Base-by-base conservation (phyloP, 2,113 vertebrate species). In the Uria aalge region DNA sequence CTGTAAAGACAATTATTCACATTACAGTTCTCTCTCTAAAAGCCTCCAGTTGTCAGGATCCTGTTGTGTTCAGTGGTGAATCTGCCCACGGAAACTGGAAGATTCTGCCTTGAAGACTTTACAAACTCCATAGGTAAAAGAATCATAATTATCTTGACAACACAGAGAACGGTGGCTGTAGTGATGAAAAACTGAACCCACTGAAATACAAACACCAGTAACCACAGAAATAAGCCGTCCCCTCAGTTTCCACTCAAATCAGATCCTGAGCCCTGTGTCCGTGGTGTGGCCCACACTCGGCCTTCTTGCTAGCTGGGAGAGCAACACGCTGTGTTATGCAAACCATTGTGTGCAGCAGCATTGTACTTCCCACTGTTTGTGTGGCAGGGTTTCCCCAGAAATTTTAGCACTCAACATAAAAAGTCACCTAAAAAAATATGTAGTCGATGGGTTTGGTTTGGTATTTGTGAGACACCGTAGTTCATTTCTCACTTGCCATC, bases 341-440 rank as follows among this genome's bases (percentile, higher is more conserved):
- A 60, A 55, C 19, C 53, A 45, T n/a, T 3, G 2, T 2, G 13
- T 24, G 71, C 19, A 53, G 63, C 40, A 29, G 55, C 32, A 32
- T 26, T 0, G 0, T 48, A 40, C 11, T 34, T 52, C 48, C 36
- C 21, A 23, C 17, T 1, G 8, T 13, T 36, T 18, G 27, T 3
- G 17, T 15, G 26, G 8, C 13, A 47, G 6, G 17, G 14, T 26
- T 57, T 64, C 11, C 48, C 20, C 50, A 47, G 55, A 80, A 82
- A 71, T 29, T 29, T 56, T 29, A 47, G 36, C 48, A 24, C 40
- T 60, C 38, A 59, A 83, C 32, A 36, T 55, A 71, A 40, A 34
- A 90, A 47, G 10, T 6, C n/a, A 59, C 21, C 52, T 48, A 17
- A 50, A 86, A 34, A 66, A 57, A 32, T 12, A 48, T 0, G 1